These are phyloP conservation scores for Rhinopomastus cyanomelas DNA, from an alignment of 2,113 vertebrate species.

Conservation along the genomic window DNA sequence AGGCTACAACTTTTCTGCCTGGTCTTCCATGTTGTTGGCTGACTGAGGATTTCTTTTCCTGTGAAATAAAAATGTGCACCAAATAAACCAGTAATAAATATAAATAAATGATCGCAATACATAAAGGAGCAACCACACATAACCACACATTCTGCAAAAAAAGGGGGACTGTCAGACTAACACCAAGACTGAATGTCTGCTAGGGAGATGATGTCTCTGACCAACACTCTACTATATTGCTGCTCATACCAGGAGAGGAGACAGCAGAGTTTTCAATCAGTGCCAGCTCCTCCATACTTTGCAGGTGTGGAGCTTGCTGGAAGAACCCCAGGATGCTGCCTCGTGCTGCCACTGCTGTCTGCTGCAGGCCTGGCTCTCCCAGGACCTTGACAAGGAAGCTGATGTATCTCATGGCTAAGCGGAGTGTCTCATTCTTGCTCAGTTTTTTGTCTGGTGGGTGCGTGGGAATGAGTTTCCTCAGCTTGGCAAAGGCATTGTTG, in stretches of 20 bases:
- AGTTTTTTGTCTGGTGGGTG: conserved; percentile 98
- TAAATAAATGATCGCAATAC: conserved; percentile 32
- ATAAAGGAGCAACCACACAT: not conserved
- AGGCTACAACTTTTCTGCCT: not conserved
- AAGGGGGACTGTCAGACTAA: not conserved
- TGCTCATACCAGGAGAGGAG: conserved; percentile 80
- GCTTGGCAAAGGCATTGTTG: conserved; percentile 92
- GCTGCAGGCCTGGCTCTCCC: conserved; percentile 83
- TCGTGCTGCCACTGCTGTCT: conserved; percentile 52
- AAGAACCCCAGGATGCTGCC: conserved; percentile 73
- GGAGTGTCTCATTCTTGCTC: conserved; percentile 98
- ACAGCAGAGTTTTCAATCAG: conserved; percentile 77
- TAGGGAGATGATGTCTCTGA: conserved; percentile 60
- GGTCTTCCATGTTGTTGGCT: not conserved
- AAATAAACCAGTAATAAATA: conserved; percentile 28
- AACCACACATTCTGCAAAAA: conserved; percentile 1
- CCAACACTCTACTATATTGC: conserved; percentile 77
- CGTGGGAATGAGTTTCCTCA: conserved; percentile 95
- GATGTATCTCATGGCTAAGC: conserved; percentile 97
- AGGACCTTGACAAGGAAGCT: conserved; percentile 93
- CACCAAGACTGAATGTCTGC: not conserved
- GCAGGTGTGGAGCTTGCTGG: conserved; percentile 66
- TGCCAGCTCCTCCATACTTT: conserved; percentile 74
- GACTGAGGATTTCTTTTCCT: not conserved
- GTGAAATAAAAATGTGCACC: conserved; percentile 16